A percentile compares a stretch with the other conserved stretches of the same genome.
These are phyloP conservation scores for Ardeotis arabs DNA, from an alignment of 2,113 vertebrate species.

Conservation along the genomic window DNA sequence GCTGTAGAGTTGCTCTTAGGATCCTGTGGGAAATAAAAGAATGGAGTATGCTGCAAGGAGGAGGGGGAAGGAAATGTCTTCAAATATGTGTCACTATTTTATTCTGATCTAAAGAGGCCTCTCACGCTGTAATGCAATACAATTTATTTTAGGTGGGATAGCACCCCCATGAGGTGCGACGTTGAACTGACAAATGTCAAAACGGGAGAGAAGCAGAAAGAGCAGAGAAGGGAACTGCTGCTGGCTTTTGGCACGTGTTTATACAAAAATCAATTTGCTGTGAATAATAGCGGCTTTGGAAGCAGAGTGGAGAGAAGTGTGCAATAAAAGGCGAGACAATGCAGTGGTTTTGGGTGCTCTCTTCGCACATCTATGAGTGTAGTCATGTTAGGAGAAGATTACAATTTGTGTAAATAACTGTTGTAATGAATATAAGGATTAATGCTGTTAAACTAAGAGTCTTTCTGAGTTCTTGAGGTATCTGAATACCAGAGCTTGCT, in stretches of 20 bases:
- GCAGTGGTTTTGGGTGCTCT: not conserved
- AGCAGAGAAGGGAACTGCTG: not conserved
- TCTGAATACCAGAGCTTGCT: not conserved
- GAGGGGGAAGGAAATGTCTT: not conserved
- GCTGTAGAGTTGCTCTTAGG: constrained; percentile 13
- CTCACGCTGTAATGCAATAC: not conserved
- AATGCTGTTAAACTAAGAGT: not conserved
- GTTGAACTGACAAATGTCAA: constrained; percentile 25
- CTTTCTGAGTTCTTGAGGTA: not conserved
- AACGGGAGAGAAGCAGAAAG: not conserved
- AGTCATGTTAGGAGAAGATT: not conserved
- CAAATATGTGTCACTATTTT: constrained; percentile 40
- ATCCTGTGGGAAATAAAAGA: constrained; percentile 58
- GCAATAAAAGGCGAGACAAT: not conserved
- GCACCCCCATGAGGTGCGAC: constrained; percentile 74
- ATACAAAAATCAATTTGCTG: not conserved
- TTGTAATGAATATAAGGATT: not conserved
- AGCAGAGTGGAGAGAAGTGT: not conserved
- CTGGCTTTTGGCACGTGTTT: not conserved
- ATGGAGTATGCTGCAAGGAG: constrained; percentile 32
- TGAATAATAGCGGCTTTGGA: not conserved
- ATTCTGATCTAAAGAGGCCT: constrained; percentile 40
- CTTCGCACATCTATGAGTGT: not conserved
- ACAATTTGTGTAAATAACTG: not conserved
- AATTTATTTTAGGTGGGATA: constrained; percentile 60